Evolutionary conservation across 2,113 vertebrate genomes (phyloP), one percentile per base, ranked within the genome.

Genomic region (Mirza zaza): DNA sequence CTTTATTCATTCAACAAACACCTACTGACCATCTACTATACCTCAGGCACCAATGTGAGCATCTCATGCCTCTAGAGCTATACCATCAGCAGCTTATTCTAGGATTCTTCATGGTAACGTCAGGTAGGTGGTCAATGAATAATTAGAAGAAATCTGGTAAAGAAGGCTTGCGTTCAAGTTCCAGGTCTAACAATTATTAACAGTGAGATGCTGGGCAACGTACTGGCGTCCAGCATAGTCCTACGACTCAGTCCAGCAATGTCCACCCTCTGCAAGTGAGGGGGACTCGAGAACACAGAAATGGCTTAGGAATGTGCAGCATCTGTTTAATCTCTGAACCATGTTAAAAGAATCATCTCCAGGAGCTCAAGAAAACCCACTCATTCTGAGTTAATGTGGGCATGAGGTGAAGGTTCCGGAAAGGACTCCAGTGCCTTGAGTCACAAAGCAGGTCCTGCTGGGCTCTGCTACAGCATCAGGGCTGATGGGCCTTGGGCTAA

Each of bases 31-130:
- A 70, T 14, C n/a, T 12, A 27, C 67, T 14, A 18, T 7, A 42
- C 32, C 23, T 39, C 27, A 71, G 42, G 15, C 6, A 39, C 25
- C 20, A 6, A 39, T 1, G 29, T 1, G 32, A 45, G 42, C 59
- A 45, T 0, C 1, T 2, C 8, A 21, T 0, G 34, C 52, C 11
- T 67, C 76, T 48, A 59, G 67, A 50, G 21, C 86, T 2, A 17
- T 7, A 48, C 52, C 20, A 14, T 4, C 27, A 55, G 34, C 8
- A 57, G 48, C 34, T 18, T 67, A 42, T 20, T 8, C 57, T 27
- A 18, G 50, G 76, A 27, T 59, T 52, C 61, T n/a, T 20, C 36
- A 23, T 6, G 8, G 36, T n/a, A 42, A 67, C 0, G 48, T 36
- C 90, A 57, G 57, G 65, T 2, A 39, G 34, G 32, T 9, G 7